Evolutionary conservation across 2,888 invertebrate genomes (phyloP), one percentile per base, ranked within the genome.

Genomic region (Muschampia staudingeri): DNA sequence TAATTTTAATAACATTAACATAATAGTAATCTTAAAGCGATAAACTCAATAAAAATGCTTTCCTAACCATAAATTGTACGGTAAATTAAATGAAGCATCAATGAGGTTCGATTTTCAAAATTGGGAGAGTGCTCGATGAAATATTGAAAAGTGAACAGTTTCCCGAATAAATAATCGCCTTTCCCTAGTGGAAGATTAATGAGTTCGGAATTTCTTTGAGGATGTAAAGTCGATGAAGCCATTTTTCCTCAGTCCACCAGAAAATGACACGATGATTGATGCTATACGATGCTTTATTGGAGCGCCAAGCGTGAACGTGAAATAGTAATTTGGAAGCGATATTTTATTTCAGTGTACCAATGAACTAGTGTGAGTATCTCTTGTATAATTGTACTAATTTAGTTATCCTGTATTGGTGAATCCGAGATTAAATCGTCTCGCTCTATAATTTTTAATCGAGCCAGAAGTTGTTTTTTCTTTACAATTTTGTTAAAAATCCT

Each of bases 221-320:
- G 92, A 93, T 94, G 91, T 93, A 92, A 93, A 95, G 93, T 94
- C 93, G 93, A 95, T 94, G 93, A 93, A 95, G 95, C 92, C 91
- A 95, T 95, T 95, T 95, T 95, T 95, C 93, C 90, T 89, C 92
- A 94, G 93, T 94, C 93, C 92, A 93, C 91, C 92, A 93, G 93
- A 94, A 94, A 94, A 95, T 95, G 95, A 95, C 94, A 93, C 83
- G 84, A 93, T 94, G 95, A 95, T 95, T 95, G 94, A 95, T 95
- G 86, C 81, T 86, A 25, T 69, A 44, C 42, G 71, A 65, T 52
- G 77, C 83, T 85, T 82, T 81, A 85, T 85, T 81, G 83, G 84
- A 76, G 81, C 81, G 80, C 72, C 75, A 80, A 34, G 73, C 65
- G 65, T 34, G 67, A 79, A 67, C 48, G 73, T 65, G 48, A 67